A percentile compares a stretch with the other conserved stretches of the same genome.
Evolutionary conservation across 92 coral and sea anemone species (phyloP).

Genomic region (Parazoanthus darwini): DNA sequence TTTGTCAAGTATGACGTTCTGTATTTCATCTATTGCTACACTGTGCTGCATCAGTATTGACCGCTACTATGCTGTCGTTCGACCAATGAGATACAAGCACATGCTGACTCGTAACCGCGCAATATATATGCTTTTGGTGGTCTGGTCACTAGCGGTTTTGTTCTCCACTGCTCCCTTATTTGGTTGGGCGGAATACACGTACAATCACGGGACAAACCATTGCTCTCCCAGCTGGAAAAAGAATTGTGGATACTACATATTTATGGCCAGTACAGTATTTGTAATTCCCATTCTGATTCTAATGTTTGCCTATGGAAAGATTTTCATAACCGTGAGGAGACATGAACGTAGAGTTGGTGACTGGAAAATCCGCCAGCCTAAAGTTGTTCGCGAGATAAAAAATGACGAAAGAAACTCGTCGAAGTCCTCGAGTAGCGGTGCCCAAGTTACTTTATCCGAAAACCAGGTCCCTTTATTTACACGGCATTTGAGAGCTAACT

Average conservation of each 20-base stretch:
- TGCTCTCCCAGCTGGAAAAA: constrained; percentile 85
- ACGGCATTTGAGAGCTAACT: constrained; percentile 14
- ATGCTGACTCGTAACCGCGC: constrained; percentile 73
- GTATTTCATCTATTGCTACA: constrained; percentile 78
- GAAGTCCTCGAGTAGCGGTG: neutral
- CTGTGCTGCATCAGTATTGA: constrained; percentile 91
- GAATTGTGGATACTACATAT: constrained; percentile 72
- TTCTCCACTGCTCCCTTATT: constrained; percentile 69
- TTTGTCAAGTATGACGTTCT: constrained; percentile 73
- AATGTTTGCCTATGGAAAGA: constrained; percentile 78
- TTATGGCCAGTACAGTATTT: constrained; percentile 72
- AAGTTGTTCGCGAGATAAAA: neutral
- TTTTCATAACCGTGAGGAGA: constrained; percentile 69
- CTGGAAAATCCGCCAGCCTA: constrained; percentile 51
- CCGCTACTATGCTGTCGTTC: constrained; percentile 88
- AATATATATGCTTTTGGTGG: constrained; percentile 56
- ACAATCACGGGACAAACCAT: constrained; percentile 75
- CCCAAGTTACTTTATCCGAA: neutral
- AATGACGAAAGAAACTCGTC: neutral
- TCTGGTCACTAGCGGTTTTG: constrained; percentile 64
- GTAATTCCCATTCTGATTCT: constrained; percentile 75
- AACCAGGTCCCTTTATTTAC: neutral
- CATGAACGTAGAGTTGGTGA: constrained; percentile 72
- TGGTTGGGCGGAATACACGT: constrained; percentile 68
- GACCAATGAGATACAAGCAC: constrained; percentile 84